Evolutionary conservation across 1,140 invertebrate species (phyloP).

Genomic region (Pogonomyrmex californicus): DNA sequence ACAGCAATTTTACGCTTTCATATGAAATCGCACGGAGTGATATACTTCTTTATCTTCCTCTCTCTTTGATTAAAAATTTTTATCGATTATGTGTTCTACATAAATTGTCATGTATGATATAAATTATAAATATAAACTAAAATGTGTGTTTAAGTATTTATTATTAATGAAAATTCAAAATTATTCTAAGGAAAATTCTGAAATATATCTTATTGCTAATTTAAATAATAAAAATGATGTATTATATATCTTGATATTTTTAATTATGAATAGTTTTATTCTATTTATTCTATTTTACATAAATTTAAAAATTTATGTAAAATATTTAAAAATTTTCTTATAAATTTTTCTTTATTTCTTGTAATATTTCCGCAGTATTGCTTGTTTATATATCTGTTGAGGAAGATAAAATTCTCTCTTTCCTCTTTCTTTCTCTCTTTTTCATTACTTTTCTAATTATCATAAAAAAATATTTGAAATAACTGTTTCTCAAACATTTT

Average conservation of each 20-base stretch:
- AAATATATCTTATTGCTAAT: background rate
- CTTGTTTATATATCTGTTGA: conserved; percentile 67
- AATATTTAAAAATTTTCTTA: conserved; percentile 24
- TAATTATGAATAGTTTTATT: background rate
- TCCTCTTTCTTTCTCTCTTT: conserved; percentile 40
- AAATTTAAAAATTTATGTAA: background rate
- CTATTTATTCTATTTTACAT: background rate
- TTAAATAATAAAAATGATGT: background rate
- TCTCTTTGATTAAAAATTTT: background rate
- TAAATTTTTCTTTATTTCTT: conserved; percentile 66
- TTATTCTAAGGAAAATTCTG: background rate
- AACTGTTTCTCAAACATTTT: background rate
- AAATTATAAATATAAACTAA: conserved; percentile 17
- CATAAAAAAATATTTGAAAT: background rate
- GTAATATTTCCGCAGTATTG: conserved; percentile 58
- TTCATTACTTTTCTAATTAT: background rate
- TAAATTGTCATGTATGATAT: background rate
- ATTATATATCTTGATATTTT: background rate
- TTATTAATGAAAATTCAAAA: background rate
- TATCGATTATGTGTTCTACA: background rate
- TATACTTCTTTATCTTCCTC: background rate
- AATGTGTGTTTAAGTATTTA: conserved; percentile 3
- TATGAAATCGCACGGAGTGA: background rate
- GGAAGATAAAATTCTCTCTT: conserved; percentile 64
- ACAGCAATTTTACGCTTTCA: conserved; percentile 40